phyloP scores from a whole-genome alignment of 1,140 invertebrate genomes.

The Magallana gigas region DNA sequence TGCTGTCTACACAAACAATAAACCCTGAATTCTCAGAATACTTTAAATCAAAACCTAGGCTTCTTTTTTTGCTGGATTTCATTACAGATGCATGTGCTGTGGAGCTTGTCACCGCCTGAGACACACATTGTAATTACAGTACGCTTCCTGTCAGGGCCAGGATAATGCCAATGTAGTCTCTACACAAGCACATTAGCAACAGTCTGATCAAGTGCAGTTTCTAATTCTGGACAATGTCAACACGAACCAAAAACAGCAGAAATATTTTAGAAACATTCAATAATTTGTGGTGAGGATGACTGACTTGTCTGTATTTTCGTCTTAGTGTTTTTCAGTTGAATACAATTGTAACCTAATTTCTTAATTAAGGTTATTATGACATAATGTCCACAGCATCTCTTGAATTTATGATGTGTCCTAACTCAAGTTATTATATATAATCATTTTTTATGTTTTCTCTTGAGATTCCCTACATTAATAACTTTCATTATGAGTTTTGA shows the following conservation, averaged over 20 bases:
- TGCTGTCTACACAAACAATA: neutral
- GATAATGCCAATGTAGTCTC: neutral
- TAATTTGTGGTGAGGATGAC: neutral
- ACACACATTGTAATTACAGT: slow-evolving; percentile 15
- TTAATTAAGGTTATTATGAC: neutral
- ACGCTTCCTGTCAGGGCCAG: neutral
- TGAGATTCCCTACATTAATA: no score
- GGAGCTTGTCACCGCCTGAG: neutral
- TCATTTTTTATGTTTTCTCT: no score
- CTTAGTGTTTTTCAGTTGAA: neutral
- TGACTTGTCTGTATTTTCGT: neutral
- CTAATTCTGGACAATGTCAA: slow-evolving; percentile 26
- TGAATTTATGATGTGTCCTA: no score
- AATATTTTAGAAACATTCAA: neutral
- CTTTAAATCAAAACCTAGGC: neutral
- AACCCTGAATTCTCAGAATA: neutral
- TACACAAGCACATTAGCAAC: neutral
- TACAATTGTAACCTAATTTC: neutral
- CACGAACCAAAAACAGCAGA: neutral
- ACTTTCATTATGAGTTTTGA: no score
- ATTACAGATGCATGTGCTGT: neutral
- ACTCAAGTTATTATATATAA: no score
- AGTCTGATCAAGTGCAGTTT: slow-evolving; percentile 22
- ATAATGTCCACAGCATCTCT: slow-evolving; percentile 1
- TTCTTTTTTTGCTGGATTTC: neutral